These are phyloP conservation scores for Orestias chungarensis DNA, from an alignment of 2,797 vertebrate genomes.

Conservation along the genomic window DNA sequence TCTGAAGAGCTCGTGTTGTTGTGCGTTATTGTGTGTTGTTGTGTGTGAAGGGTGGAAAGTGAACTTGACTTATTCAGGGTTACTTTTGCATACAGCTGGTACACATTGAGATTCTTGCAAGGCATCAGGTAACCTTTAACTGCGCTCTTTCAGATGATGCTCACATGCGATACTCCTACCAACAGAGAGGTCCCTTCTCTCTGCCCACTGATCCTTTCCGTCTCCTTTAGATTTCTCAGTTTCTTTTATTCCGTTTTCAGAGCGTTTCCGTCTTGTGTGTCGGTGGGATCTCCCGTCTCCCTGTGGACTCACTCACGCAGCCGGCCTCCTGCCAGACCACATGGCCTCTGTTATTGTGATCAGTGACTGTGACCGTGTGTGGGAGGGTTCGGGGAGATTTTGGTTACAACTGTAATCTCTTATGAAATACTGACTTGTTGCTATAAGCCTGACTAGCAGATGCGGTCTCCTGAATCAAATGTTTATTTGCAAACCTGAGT, in stretches of 20 bases:
- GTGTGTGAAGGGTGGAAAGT: neutral
- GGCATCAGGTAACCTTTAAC: constrained; percentile 7
- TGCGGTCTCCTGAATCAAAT: neutral
- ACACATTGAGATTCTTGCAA: neutral
- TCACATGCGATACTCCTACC: constrained; percentile 37
- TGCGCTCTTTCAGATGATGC: constrained; percentile 23
- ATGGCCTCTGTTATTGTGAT: constrained; percentile 41
- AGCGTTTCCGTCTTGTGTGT: constrained; percentile 37
- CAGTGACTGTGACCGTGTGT: constrained; percentile 30
- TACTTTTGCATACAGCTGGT: constrained; percentile 7
- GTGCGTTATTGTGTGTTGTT: neutral
- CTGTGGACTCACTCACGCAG: constrained; percentile 36
- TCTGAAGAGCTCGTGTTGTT: constrained; percentile 1
- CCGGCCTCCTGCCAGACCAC: constrained; percentile 62
- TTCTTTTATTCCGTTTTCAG: constrained; percentile 34
- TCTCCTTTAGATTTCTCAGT: constrained; percentile 45
- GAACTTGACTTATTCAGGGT: neutral
- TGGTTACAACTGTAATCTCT: neutral
- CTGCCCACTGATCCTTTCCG: constrained; percentile 49
- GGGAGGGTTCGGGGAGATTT: constrained; percentile 2
- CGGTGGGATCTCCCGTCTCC: constrained; percentile 57
- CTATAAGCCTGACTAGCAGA: neutral
- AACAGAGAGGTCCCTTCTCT: constrained; percentile 50
- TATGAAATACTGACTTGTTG: neutral
- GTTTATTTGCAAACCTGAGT: neutral